Conservation (phyloP, 1,140 invertebrate species). For the Maconellicoccus hirsutus region DNA sequence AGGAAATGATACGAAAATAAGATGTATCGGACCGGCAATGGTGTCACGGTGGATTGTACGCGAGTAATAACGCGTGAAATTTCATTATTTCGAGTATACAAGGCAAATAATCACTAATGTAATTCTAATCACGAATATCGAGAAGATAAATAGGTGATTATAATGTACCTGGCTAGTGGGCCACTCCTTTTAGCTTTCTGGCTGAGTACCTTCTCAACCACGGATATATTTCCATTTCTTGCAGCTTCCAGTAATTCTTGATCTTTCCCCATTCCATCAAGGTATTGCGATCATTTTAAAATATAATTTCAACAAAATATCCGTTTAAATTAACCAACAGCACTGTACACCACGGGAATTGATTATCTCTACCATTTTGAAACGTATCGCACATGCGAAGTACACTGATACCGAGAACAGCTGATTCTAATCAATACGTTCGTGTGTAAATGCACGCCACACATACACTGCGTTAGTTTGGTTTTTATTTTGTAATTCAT, state of each 20-base stretch:
- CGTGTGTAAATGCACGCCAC: slow-evolving; percentile 1
- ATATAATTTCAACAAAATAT: background rate
- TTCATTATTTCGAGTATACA: too few relatives aligned
- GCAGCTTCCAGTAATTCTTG: slow-evolving; percentile 91
- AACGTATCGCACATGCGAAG: slow-evolving; percentile 20
- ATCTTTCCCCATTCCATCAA: slow-evolving; percentile 73
- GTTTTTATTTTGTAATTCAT: background rate
- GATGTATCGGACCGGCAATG: too few relatives aligned
- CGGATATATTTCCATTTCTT: slow-evolving; percentile 72
- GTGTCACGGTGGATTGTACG: too few relatives aligned
- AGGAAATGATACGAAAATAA: too few relatives aligned
- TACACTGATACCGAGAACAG: slow-evolving; percentile 22
- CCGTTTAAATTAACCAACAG: background rate
- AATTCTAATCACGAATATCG: too few relatives aligned
- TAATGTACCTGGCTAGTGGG: slow-evolving; percentile 71
- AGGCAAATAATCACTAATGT: too few relatives aligned
- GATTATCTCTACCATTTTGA: slow-evolving; percentile 22
- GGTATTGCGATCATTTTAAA: background rate
- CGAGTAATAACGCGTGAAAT: too few relatives aligned
- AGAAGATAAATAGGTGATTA: too few relatives aligned
- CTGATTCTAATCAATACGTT: slow-evolving; percentile 12
- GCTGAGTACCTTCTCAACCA: slow-evolving; percentile 81
- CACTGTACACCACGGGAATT: background rate
- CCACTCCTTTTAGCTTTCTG: slow-evolving; percentile 83
- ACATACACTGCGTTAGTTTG: background rate